Evolutionary conservation across 2,797 vertebrate genomes (phyloP), one percentile per base, ranked within the genome.

Genomic region (Megaceryle alcyon): DNA sequence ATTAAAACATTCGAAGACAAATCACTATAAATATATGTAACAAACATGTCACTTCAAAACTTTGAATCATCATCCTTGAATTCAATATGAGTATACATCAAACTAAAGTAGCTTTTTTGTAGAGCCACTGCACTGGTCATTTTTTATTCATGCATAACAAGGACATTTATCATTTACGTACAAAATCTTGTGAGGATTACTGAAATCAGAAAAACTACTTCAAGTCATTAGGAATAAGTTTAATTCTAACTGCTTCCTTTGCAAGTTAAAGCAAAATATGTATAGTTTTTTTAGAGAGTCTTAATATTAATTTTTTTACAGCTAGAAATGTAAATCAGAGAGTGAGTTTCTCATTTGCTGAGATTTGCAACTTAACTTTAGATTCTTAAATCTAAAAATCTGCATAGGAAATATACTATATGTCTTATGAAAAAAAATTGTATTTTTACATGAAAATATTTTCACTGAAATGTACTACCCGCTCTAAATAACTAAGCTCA

Each of bases 351-450:
- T 89, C 69, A 39, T 86, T 92, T 68, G 68, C 57, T 80, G 54
- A 94, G 39, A 78, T 82, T 70, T 92, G 49, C 25, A 95, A 92
- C 31, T 90, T 71, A 59, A 39, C 37, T 92, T 69, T 95, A n/a
- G 66, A 35, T 17, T 79, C 12, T 48, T 48, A 48, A 48, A 12
- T 48, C 21, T 48, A 48, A 48, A 48, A 12, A 23, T 12, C 46
- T 48, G 21, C 46, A 48, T 48, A 22, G 46, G 22, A 48, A 48
- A 48, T 48, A 48, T 48, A 13, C 46, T 48, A 12, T 48, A 48
- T 23, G 21, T 23, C 46, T 48, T 48, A 48, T 48, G 46, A 22
- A 48, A 41, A 41, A 39, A 46, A 46, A 46, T 46, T 92, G 44
- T 13, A n/a, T 63, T 82, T 91, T 92, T 60, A 23, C 5, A 9